Base-by-base conservation (phyloP, 2,113 vertebrate genomes). In the Australoheros scitulus region DNA sequence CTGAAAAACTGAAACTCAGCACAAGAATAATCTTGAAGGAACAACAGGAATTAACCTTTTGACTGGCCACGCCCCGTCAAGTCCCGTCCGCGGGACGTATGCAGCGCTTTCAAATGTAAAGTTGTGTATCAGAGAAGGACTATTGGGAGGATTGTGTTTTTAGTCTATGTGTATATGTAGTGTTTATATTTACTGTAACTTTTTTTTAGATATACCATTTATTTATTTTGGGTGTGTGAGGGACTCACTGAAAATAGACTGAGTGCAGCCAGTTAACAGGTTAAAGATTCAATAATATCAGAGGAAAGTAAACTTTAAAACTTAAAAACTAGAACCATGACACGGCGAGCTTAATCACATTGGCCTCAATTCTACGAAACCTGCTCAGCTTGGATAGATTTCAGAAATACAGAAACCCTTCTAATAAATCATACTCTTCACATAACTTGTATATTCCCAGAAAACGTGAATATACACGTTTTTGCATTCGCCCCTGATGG, bases 271-370 rank as follows among this genome's bases (percentile, higher is more conserved):
- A 26, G 24, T 26, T 26, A 26, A 26, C 24, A 26, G 24, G 24
- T 26, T 26, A 70, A 50, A 70, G 22, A 70, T 9, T 47, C 41
- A 70, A 50, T 0, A 50, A 29, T 29, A 29, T 50, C 41, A 70
- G 41, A 50, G 14, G 41, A 50, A 50, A 52, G 43, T 29, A 24
- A 50, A 52, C 17, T 47, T 10, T 8, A 26, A 38, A n/a, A 70
- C 24, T 26, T 0, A 29, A 52, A 4, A 68, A 0, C 64, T 11
- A 50, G 3, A 0, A 20, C 29, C 65, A 50, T 0, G 43, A 70
- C 56, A 11, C 22, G 13, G 20, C 11, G 0, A 57, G n/a, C 5
- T 22, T 57, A 6, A 57, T 57, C n/a, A 38, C 24, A 50, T 29
- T 50, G 50, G 2, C 43, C 22, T 50, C 29, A 2, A 50, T 50